Percentiles rank a stretch among this genome's conserved stretches.
Conservation (phyloP, 2,888 invertebrate genomes). For the Bembecia ichneumoniformis region DNA sequence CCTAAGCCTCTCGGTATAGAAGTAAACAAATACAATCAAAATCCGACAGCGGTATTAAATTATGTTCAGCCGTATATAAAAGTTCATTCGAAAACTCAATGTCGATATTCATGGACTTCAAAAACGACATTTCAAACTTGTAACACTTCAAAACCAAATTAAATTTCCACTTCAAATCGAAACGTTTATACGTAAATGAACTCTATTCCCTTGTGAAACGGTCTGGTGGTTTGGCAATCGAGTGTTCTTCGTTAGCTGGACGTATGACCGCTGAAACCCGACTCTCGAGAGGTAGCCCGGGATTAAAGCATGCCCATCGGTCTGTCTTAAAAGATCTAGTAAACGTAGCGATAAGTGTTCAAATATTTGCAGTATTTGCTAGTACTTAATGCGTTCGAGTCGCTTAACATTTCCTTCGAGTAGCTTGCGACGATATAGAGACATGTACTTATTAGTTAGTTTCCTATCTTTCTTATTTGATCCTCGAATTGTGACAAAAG, state of each 20-base stretch:
- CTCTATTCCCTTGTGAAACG: neutral
- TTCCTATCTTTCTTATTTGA: too few relatives aligned
- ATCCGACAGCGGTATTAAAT: too few relatives aligned
- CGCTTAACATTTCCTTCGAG: neutral
- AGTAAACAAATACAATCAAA: too few relatives aligned
- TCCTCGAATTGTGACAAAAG: too few relatives aligned
- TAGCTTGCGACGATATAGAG: neutral
- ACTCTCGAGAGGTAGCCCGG: conserved; percentile 17
- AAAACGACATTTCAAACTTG: conserved; percentile 30
- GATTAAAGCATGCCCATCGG: neutral
- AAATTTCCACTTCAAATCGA: conserved; percentile 1
- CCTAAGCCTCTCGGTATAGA: too few relatives aligned
- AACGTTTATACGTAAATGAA: neutral
- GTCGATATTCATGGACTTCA: conserved; percentile 41
- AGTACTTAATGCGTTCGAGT: neutral
- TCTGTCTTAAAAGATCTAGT: neutral
- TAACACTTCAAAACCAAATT: conserved; percentile 25
- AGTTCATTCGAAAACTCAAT: conserved; percentile 12
- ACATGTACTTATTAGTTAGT: too few relatives aligned
- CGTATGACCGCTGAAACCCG: conserved; percentile 45
- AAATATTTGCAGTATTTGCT: neutral
- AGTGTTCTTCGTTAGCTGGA: neutral
- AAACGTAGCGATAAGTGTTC: neutral
- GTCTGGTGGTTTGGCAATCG: neutral
- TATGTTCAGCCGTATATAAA: too few relatives aligned